A percentile compares a stretch with the other conserved stretches of the same genome.
These are phyloP conservation scores for Takifugu flavidus DNA, from an alignment of 2,113 vertebrate species.

Conservation along the genomic window DNA sequence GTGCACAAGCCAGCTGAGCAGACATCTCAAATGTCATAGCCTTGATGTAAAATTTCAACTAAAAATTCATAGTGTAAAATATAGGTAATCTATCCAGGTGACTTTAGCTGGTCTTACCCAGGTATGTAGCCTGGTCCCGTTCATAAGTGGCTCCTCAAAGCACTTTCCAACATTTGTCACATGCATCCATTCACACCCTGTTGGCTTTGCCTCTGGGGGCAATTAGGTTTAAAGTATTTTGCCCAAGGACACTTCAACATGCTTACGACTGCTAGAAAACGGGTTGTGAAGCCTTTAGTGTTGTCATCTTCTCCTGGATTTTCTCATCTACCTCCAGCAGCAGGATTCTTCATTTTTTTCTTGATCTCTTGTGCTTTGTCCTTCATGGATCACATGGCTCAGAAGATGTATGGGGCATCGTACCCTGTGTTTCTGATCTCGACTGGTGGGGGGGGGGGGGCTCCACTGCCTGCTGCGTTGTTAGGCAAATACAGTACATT, in stretches of 20 bases:
- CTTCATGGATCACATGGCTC: conserved; percentile 47
- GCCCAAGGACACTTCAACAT: too few relatives aligned
- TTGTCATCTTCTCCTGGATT: background rate
- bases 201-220: too few relatives aligned
- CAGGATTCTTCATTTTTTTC: conserved; percentile 1
- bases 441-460: conserved; percentile 24
- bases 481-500: conserved; percentile 65
- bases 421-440: conserved; percentile 28
- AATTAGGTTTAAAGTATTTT: too few relatives aligned
- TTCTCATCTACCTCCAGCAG: background rate
- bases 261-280: too few relatives aligned
- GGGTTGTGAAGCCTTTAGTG: background rate
- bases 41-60: conserved; percentile 7
- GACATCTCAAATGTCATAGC: conserved; percentile 45
- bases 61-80: too few relatives aligned
- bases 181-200: too few relatives aligned
- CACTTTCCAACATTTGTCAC: too few relatives aligned
- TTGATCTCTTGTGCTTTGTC: conserved; percentile 19
- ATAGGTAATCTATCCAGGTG: too few relatives aligned
- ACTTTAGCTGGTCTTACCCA: too few relatives aligned
- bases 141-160: too few relatives aligned
- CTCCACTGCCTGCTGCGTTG: conserved; percentile 66
- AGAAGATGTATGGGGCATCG: conserved; percentile 27
- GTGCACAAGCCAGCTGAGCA: conserved; percentile 45
- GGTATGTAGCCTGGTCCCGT: too few relatives aligned